phyloP scores from a whole-genome alignment of 2,888 invertebrate species.

The Tetranychus piercei region DNA sequence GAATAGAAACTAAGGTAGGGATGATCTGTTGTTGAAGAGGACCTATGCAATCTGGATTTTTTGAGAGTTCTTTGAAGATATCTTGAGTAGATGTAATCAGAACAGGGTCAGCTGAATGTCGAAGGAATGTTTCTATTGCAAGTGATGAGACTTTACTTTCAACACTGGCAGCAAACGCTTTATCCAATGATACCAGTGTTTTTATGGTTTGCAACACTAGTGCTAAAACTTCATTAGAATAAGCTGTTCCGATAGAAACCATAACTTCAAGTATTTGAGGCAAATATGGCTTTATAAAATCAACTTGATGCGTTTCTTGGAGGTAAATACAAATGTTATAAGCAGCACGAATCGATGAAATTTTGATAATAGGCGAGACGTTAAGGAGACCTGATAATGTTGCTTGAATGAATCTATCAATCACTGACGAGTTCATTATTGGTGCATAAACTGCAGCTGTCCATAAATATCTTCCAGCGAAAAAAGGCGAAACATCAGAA shows the following conservation, averaged over 20 bases:
- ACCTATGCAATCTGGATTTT: constrained; percentile 42
- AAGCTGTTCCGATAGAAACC: constrained; percentile 39
- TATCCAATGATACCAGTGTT: constrained; percentile 42
- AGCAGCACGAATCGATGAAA: constrained; percentile 39
- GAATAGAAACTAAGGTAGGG: constrained; percentile 46
- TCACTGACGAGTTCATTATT: constrained; percentile 37
- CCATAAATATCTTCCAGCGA: constrained; percentile 42
- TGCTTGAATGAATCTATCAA: constrained; percentile 31
- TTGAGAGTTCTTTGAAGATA: constrained; percentile 44
- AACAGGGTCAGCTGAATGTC: constrained; percentile 44
- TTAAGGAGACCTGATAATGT: constrained; percentile 40
- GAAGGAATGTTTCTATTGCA: constrained; percentile 47
- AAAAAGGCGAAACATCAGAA: constrained; percentile 30
- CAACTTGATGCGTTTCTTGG: constrained; percentile 31
- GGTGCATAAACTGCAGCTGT: constrained; percentile 39
- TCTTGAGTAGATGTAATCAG: constrained; percentile 45
- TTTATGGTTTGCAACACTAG: constrained; percentile 40
- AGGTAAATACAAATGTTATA: constrained; percentile 41
- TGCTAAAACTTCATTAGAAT: constrained; percentile 39
- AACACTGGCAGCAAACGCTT: constrained; percentile 43
- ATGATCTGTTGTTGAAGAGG: constrained; percentile 46
- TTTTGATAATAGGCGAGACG: constrained; percentile 38
- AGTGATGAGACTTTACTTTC: constrained; percentile 46
- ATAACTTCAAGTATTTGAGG: constrained; percentile 40
- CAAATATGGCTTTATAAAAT: constrained; percentile 35